These are phyloP conservation scores for Toxotes lorentzi DNA, from an alignment of 2,797 vertebrate species.

Conservation along the genomic window DNA sequence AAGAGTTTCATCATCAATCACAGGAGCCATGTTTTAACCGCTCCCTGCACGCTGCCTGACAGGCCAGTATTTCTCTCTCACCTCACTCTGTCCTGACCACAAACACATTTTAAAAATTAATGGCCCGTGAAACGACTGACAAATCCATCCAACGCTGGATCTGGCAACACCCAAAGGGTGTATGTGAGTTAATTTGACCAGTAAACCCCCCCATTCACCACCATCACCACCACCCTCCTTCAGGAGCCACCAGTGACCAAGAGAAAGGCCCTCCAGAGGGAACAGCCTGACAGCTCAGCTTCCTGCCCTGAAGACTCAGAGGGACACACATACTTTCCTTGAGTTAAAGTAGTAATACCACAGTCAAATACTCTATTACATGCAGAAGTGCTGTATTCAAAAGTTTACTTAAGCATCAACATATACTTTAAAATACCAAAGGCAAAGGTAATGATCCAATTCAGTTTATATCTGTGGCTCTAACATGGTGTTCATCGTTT, in stretches of 20 bases:
- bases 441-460: no score
- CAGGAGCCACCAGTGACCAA: conserved; percentile 16
- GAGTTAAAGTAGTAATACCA: no score
- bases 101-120: conserved; percentile 70
- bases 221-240: conserved; percentile 9
- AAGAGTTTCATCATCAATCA: background rate
- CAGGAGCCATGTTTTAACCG: background rate
- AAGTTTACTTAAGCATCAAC: no score
- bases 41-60: conserved; percentile 19
- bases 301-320: background rate
- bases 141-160: conserved; percentile 48
- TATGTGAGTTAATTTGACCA: conserved; percentile 54
- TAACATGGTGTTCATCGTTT: background rate
- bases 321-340: no score
- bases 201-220: conserved; percentile 13
- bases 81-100: conserved; percentile 60
- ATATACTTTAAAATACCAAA: no score
- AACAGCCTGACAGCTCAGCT: conserved; percentile 20
- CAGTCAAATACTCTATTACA: no score
- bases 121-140: conserved; percentile 64
- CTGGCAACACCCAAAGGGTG: conserved; percentile 44
- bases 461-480: no score
- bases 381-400: no score
- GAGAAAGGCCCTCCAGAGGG: conserved; percentile 12
- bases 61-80: conserved; percentile 39